These are phyloP conservation scores for Hypomesus transpacificus DNA, from an alignment of 2,113 vertebrate genomes.

Conservation along the genomic window DNA sequence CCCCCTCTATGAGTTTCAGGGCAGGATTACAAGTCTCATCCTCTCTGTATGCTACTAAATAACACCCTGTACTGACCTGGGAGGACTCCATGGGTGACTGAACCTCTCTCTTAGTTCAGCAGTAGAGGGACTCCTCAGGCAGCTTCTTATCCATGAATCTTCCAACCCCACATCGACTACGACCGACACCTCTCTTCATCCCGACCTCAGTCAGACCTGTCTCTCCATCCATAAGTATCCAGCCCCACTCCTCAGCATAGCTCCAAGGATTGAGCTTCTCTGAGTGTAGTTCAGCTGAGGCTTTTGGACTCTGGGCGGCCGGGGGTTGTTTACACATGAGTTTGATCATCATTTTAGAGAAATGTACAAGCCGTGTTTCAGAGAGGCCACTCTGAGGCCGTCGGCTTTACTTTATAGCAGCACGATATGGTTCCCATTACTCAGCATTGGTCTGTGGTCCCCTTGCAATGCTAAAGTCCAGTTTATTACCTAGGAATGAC, in stretches of 20 bases:
- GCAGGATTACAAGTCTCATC: conserved; percentile 13
- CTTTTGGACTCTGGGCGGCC: conserved; percentile 60
- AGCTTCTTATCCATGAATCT: no score
- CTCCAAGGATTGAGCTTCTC: conserved; percentile 29
- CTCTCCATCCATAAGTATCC: no score
- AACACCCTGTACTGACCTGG: no score
- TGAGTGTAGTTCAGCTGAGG: conserved; percentile 61
- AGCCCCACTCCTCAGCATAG: no score
- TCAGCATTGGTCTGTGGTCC: conserved; percentile 57
- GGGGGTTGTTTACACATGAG: conserved; percentile 60
- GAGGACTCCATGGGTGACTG: no score
- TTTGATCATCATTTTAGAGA: conserved; percentile 66
- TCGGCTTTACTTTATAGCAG: conserved; percentile 53
- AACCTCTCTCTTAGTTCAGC: no score
- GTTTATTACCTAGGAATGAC: conserved; percentile 54
- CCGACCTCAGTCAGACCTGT: no score
- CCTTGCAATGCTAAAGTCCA: conserved; percentile 57
- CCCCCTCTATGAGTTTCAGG: conserved; percentile 8
- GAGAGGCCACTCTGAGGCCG: conserved; percentile 42
- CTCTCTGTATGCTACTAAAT: no score
- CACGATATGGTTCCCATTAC: conserved; percentile 66
- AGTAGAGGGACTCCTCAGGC: no score
- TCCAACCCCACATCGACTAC: no score
- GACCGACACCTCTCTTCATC: no score
- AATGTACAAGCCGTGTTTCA: conserved; percentile 47